Evolutionary conservation across 2,113 vertebrate species (phyloP), one percentile per base, ranked within the genome.

Genomic region (Lampris megalopsis): DNA sequence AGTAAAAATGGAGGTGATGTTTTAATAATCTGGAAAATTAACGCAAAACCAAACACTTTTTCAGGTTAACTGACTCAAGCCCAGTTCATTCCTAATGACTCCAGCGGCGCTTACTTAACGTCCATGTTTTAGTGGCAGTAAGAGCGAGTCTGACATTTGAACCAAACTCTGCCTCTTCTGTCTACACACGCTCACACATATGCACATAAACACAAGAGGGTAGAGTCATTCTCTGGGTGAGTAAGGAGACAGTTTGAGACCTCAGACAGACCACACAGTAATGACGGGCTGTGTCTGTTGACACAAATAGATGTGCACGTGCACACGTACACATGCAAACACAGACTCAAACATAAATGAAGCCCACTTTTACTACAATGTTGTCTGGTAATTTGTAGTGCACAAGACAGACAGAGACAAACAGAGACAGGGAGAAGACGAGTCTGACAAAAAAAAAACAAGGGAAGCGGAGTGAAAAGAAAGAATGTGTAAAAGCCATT

Each of bases 241-340:
- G 63, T 61, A 42, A 73, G 38, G 75, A 74, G 53, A 42, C 73
- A 24, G 59, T 37, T 59, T 50, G 49, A 56, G 63, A 13, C 79
- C 66, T 73, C 50, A 68, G 69, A 68, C 64, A 63, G 48, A 73
- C 77, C 69, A 79, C 70, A 81, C 63, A 52, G 8, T 74, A 64
- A 84, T 72, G 57, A 85, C 52, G 74, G 40, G 45, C 9, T 68
- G 3, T 40, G 8, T 66, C 75, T 75, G 66, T 75, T 37, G 54
- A 40, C 72, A 73, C 38, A 10, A 10, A 53, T 3, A 53, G 4
- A 54, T 24, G 24, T 24, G 24, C 24, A 24, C 24, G 24, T 24
- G 24, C 24, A 24, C 24, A 24, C 24, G 24, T 24, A 24, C 24
- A 24, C 50, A 68, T 42, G n/a, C 61, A 56, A 6, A 24, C 77